Conservation (phyloP, 2,797 vertebrate genomes). For the Netta rufina region DNA sequence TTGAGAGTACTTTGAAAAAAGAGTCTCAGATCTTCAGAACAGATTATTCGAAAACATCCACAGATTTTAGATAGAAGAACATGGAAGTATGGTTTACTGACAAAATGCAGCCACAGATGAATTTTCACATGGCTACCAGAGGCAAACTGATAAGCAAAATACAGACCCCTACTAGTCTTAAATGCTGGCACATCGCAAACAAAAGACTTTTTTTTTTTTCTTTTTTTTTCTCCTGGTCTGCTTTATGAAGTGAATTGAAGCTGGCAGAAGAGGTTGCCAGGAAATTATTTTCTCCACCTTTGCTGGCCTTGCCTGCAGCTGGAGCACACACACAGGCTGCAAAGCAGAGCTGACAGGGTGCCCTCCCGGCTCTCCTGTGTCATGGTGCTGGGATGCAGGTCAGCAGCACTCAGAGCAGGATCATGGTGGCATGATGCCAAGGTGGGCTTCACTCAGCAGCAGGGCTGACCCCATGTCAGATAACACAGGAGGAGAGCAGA, state of each 20-base stretch:
- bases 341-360: background rate
- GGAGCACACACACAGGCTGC: background rate
- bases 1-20: background rate
- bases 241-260: background rate
- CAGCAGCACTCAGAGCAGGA: background rate
- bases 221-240: background rate
- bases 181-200: background rate
- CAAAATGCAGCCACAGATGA: background rate
- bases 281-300: background rate
- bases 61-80: background rate
- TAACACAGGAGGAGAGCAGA: background rate
- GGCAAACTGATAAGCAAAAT: background rate
- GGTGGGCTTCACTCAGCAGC: background rate
- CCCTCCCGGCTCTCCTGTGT: background rate
- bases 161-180: background rate
- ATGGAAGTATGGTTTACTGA: background rate
- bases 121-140: background rate
- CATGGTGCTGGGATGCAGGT: background rate
- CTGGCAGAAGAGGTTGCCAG: background rate
- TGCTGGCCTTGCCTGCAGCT: background rate
- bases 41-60: background rate
- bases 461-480: background rate
- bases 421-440: accelerated
- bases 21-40: background rate
- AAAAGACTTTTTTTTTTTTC: background rate